Evolutionary conservation across 2,888 invertebrate genomes (phyloP).

Genomic region (Ennomos fuscantarius): DNA sequence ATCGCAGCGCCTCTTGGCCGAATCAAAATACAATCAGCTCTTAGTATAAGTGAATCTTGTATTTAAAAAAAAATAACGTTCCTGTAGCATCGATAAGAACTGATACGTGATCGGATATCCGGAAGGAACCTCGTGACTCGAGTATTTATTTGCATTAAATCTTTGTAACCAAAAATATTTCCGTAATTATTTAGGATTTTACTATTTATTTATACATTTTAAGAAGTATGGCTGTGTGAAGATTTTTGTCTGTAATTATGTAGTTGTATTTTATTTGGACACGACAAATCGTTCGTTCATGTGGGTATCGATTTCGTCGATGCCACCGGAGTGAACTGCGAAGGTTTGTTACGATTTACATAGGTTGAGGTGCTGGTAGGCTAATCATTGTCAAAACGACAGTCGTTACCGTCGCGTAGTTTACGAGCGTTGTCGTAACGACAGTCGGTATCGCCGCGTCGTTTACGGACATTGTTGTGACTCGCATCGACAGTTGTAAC

Average conservation of each 20-base stretch:
- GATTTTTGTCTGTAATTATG: constrained; percentile 74
- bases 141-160: constrained; percentile 69
- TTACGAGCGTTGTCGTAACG: constrained; percentile 41
- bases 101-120: constrained; percentile 40
- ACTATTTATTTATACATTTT: constrained; percentile 73
- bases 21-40: constrained; percentile 39
- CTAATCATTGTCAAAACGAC: constrained; percentile 48
- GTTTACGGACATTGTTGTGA: too few species aligned
- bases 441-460: constrained; percentile 4
- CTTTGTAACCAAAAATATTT: constrained; percentile 77
- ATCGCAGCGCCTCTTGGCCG: constrained; percentile 33
- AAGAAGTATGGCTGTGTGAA: constrained; percentile 82
- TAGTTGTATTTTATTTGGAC: constrained; percentile 59
- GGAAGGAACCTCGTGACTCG: constrained; percentile 53
- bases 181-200: constrained; percentile 67
- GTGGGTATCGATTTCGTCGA: constrained; percentile 21
- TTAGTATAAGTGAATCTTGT: constrained; percentile 45
- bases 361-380: constrained; percentile 75
- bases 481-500: constrained; percentile 36
- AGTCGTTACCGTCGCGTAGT: neutral
- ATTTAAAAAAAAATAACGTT: constrained; percentile 49
- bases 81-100: constrained; percentile 28
- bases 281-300: constrained; percentile 40
- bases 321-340: constrained; percentile 27
- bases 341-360: constrained; percentile 50